Percentiles rank a stretch among this genome's conserved stretches.
Conservation (phyloP, 2,113 vertebrate genomes). For the Symphodus melops region DNA sequence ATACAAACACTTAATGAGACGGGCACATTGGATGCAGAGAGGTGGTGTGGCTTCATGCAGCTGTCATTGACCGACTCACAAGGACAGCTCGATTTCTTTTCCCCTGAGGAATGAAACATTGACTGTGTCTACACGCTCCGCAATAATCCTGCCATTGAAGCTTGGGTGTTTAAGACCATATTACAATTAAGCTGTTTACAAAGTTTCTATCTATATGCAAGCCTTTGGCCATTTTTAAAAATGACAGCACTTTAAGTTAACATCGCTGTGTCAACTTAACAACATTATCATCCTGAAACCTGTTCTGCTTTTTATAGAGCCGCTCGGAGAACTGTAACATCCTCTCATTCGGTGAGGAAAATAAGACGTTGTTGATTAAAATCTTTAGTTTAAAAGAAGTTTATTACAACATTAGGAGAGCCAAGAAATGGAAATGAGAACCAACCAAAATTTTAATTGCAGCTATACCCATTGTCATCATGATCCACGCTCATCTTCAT, state of each 20-base stretch:
- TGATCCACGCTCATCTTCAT: background rate
- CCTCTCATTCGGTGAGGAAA: too few relatives aligned
- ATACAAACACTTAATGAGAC: background rate
- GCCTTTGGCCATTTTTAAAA: background rate
- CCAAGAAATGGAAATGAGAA: too few relatives aligned
- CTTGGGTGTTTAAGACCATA: slow-evolving; percentile 34
- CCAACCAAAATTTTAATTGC: too few relatives aligned
- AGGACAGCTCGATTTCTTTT: slow-evolving; percentile 56
- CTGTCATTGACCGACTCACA: slow-evolving; percentile 47
- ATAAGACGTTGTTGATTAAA: too few relatives aligned
- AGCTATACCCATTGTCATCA: background rate
- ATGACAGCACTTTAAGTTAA: background rate
- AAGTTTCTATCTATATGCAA: background rate
- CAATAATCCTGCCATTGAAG: slow-evolving; percentile 48
- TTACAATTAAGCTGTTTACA: slow-evolving; percentile 58
- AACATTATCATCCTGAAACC: background rate
- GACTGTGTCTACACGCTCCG: slow-evolving; percentile 31
- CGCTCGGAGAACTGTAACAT: too few relatives aligned
- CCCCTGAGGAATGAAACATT: slow-evolving; percentile 54
- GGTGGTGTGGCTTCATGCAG: slow-evolving; percentile 12
- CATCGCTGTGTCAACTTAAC: background rate
- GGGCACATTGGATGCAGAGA: background rate
- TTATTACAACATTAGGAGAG: too few relatives aligned
- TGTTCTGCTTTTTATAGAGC: too few relatives aligned
- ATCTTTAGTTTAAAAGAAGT: too few relatives aligned